Percentiles rank a stretch among this genome's conserved stretches.
These are phyloP conservation scores for Pantherophis guttatus DNA, from an alignment of 2,113 vertebrate genomes.

Conservation along the genomic window DNA sequence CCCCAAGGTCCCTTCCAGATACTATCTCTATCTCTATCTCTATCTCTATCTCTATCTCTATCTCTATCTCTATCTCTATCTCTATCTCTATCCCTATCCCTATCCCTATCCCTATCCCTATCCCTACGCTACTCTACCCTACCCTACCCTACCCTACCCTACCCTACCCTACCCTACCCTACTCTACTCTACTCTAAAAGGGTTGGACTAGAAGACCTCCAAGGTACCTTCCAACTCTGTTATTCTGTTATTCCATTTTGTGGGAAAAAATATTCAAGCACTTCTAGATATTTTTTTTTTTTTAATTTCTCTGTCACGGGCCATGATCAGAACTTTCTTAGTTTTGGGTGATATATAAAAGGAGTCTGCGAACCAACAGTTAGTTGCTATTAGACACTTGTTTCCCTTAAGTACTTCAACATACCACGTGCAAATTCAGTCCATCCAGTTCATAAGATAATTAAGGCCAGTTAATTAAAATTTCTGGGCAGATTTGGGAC, in stretches of 20 bases:
- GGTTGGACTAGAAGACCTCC: too few species aligned
- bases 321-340: not conserved
- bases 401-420: not conserved
- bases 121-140: too few species aligned
- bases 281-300: not conserved
- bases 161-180: too few species aligned
- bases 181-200: too few species aligned
- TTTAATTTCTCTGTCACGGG: not conserved
- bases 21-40: too few species aligned
- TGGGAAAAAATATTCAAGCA: not conserved
- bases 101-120: too few species aligned
- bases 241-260: not conserved
- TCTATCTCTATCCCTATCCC: too few species aligned
- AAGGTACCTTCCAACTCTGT: too few species aligned
- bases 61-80: too few species aligned
- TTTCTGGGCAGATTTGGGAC: not conserved
- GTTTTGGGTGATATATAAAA: not conserved
- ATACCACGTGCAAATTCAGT: not conserved
- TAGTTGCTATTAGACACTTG: not conserved
- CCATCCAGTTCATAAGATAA: not conserved
- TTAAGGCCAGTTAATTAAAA: not conserved
- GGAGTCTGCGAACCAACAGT: not conserved
- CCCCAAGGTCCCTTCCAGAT: too few species aligned
- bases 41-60: too few species aligned
- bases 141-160: too few species aligned